phyloP scores from a whole-genome alignment of 2,888 invertebrate genomes.

The Chrysina gloriosa region DNA sequence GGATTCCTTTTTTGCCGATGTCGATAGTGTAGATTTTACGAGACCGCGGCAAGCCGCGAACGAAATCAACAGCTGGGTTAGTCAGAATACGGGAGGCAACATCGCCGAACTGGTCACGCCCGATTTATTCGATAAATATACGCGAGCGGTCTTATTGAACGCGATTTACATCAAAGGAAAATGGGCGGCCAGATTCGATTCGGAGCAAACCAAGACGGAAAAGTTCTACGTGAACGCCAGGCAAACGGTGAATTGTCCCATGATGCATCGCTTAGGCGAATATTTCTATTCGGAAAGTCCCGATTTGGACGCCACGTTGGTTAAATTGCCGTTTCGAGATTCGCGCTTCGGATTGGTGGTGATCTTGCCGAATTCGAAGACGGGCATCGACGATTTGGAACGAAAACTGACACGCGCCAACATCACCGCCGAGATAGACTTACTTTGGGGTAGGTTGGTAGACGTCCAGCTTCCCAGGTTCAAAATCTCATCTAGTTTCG shows the following conservation, averaged over 20 bases:
- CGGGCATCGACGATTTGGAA: conserved; percentile 68
- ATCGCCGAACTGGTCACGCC: conserved; percentile 81
- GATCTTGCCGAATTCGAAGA: conserved; percentile 75
- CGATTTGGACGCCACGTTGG: conserved; percentile 70
- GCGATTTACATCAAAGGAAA: conserved; percentile 87
- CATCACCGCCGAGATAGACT: neutral
- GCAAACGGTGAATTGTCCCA: conserved; percentile 72
- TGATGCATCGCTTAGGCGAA: conserved; percentile 74
- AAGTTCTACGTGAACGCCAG: conserved; percentile 73
- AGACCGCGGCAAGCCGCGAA: conserved; percentile 61
- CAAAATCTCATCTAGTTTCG: conserved; percentile 79
- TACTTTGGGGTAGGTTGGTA: conserved; percentile 61
- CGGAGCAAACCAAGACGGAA: conserved; percentile 67
- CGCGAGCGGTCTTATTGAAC: conserved; percentile 81
- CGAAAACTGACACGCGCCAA: conserved; percentile 66
- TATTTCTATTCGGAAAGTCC: conserved; percentile 67
- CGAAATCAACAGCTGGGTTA: conserved; percentile 85
- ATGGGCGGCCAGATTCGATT: conserved; percentile 78
- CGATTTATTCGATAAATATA: conserved; percentile 68
- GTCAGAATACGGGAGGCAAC: conserved; percentile 80
- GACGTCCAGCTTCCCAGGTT: conserved; percentile 81
- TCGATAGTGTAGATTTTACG: conserved; percentile 73
- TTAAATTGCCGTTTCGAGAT: conserved; percentile 79
- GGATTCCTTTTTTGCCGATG: conserved; percentile 73
- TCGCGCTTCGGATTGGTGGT: conserved; percentile 79